These are phyloP conservation scores for Prietella phreatophila DNA, from an alignment of 2,113 vertebrate genomes.

Conservation along the genomic window DNA sequence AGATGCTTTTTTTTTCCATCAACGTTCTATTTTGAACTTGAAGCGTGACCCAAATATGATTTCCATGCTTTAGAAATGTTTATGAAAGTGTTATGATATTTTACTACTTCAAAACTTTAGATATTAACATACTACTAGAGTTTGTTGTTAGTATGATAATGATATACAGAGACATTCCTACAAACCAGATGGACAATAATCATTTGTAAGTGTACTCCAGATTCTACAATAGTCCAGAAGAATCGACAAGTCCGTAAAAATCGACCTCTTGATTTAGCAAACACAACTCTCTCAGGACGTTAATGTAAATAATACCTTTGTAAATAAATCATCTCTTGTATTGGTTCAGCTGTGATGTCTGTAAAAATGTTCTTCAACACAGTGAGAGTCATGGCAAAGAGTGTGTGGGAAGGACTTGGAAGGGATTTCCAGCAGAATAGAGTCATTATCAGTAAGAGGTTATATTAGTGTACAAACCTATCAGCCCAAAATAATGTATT, in stretches of 20 bases:
- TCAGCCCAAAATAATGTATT: neutral
- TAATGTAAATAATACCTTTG: neutral
- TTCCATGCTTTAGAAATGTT: neutral
- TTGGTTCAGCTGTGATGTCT: neutral
- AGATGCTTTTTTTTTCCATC: conserved; percentile 23
- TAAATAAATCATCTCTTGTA: neutral
- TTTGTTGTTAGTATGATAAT: neutral
- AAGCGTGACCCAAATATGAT: neutral
- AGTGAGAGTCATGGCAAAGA: neutral
- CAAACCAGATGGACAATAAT: neutral
- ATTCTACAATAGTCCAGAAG: neutral
- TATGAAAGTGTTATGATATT: neutral
- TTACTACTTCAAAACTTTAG: neutral
- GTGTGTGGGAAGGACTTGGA: neutral
- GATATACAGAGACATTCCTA: conserved; percentile 1
- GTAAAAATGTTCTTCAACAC: neutral
- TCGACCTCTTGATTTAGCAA: neutral
- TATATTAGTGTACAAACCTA: neutral
- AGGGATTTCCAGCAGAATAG: neutral
- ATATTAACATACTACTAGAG: neutral
- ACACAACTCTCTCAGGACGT: neutral
- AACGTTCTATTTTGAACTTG: conserved; percentile 19
- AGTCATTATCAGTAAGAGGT: neutral
- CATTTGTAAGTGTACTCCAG: neutral
- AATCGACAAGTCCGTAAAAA: conserved; percentile 8